These are phyloP conservation scores for Silurus asotus DNA, from an alignment of 2,113 vertebrate species.

Conservation along the genomic window DNA sequence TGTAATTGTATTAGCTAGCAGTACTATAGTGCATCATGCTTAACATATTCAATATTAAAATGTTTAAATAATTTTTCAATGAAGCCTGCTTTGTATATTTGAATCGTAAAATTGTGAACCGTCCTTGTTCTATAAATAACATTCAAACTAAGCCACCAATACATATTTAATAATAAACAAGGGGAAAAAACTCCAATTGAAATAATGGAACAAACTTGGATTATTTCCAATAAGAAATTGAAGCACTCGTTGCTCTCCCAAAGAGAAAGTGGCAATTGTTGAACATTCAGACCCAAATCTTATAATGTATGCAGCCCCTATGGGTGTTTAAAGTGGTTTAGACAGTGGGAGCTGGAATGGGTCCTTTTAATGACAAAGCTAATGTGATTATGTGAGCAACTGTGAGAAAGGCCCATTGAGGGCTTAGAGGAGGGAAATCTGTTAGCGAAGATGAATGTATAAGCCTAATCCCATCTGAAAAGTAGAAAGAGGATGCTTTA, in stretches of 20 bases:
- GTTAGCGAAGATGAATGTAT: slow-evolving; percentile 99
- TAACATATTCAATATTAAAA: background rate
- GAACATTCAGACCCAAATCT: slow-evolving; percentile 78
- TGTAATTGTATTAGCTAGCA: background rate
- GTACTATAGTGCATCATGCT: background rate
- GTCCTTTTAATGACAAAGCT: slow-evolving; percentile 98
- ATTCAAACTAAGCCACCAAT: background rate
- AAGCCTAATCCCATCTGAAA: slow-evolving; percentile 97
- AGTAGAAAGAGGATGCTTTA: slow-evolving; percentile 91
- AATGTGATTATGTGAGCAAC: slow-evolving; percentile 99
- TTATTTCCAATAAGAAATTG: background rate
- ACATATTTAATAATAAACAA: background rate
- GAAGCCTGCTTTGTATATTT: slow-evolving; percentile 3
- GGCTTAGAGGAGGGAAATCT: slow-evolving; percentile 91
- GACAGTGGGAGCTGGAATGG: slow-evolving; percentile 87
- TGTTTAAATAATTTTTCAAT: background rate
- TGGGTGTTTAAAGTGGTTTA: slow-evolving; percentile 97
- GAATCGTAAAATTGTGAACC: background rate
- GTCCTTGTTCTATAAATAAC: background rate
- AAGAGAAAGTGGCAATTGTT: slow-evolving; percentile 67
- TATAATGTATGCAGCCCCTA: slow-evolving; percentile 93
- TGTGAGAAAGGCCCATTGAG: slow-evolving; percentile 91
- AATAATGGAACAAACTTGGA: background rate
- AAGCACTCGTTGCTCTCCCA: background rate
- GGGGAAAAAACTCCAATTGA: background rate